Conservation (phyloP, 2,113 vertebrate genomes). For the Murina feae region DNA sequence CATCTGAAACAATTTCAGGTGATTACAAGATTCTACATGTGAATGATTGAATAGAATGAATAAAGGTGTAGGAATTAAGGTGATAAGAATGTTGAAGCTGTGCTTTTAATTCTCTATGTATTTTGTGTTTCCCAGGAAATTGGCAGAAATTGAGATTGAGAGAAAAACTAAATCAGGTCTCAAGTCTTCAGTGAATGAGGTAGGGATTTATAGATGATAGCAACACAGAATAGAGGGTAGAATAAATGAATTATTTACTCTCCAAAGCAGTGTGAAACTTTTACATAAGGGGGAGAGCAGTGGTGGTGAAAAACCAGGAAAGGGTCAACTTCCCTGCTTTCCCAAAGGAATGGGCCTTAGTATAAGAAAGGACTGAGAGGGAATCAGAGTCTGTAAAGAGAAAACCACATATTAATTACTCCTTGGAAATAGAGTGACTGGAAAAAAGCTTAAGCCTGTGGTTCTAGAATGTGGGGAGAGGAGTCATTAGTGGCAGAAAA, state of each 20-base stretch:
- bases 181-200: constrained; percentile 62
- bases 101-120: constrained; percentile 54
- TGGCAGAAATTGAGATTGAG: constrained; percentile 64
- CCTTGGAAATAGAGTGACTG: background rate
- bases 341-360: background rate
- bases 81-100: background rate
- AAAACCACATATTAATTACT: background rate
- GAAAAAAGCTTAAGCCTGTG: background rate
- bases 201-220: constrained; percentile 59
- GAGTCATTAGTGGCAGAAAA: background rate
- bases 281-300: background rate
- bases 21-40: background rate
- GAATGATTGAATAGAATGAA: background rate
- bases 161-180: constrained; percentile 64
- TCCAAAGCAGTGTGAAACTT: background rate
- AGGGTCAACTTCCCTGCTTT: background rate
- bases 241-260: background rate
- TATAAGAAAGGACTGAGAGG: background rate
- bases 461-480: background rate
- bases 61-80: constrained; percentile 38
- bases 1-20: constrained; percentile 4
- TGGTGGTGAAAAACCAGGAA: background rate
- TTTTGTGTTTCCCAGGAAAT: constrained; percentile 68
- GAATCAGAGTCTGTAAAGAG: background rate
- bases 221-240: constrained; percentile 28